A percentile compares a stretch with the other conserved stretches of the same genome.
phyloP scores from a whole-genome alignment of 2,113 vertebrate genomes.

The Plecturocebus donacophilus region DNA sequence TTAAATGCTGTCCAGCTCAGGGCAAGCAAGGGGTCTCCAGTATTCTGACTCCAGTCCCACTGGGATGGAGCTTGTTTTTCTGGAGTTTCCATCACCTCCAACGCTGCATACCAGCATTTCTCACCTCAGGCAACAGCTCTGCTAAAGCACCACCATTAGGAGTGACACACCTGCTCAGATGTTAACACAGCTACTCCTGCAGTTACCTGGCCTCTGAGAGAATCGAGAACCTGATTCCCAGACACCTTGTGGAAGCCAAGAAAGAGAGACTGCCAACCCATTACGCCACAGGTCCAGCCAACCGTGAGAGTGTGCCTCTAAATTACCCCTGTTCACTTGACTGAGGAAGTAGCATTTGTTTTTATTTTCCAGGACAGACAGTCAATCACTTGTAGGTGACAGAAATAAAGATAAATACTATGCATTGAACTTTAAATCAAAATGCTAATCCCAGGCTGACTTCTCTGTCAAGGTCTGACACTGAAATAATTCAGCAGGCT shows the following conservation, averaged over 20 bases:
- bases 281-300: not conserved
- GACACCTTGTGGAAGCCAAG: constrained; percentile 18
- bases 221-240: not conserved
- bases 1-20: not conserved
- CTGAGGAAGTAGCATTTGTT: constrained; percentile 72
- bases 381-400: constrained; percentile 71
- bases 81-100: not conserved
- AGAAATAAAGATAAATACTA: constrained; percentile 78
- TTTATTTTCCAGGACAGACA: constrained; percentile 73
- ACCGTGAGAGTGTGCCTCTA: constrained; percentile 5
- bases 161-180: not conserved
- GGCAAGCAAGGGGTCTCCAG: not conserved
- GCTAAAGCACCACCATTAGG: not conserved
- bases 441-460: constrained; percentile 60
- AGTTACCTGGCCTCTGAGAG: constrained; percentile 21
- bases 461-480: constrained; percentile 72
- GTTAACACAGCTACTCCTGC: not conserved
- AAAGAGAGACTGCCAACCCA: constrained; percentile 51
- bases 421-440: constrained; percentile 73
- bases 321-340: constrained; percentile 67
- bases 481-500: constrained; percentile 65
- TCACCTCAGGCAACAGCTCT: not conserved
- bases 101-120: not conserved
- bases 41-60: not conserved
- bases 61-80: not conserved